A percentile compares a stretch with the other conserved stretches of the same genome.
Conservation (phyloP, 2,888 invertebrate genomes). For the Trichacis sp. region DNA sequence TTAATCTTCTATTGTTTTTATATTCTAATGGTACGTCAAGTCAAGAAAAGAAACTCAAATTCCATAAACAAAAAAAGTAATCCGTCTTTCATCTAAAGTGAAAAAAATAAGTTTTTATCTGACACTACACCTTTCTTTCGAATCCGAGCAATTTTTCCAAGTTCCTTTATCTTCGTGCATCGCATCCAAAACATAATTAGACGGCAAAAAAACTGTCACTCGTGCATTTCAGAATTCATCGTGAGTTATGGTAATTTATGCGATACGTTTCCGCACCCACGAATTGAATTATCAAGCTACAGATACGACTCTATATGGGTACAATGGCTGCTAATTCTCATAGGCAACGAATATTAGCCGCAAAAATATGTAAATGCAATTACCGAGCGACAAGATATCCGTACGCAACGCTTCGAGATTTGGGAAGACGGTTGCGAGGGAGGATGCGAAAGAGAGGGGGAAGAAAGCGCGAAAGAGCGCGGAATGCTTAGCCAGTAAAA, state of each 20-base stretch:
- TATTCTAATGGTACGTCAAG: too few relatives aligned
- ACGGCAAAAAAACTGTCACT: too few relatives aligned
- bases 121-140: too few relatives aligned
- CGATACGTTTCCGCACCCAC: not conserved
- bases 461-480: constrained; percentile 40
- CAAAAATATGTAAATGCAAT: constrained; percentile 35
- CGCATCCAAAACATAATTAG: too few relatives aligned
- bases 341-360: constrained; percentile 37
- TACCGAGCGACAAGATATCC: not conserved
- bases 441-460: constrained; percentile 19
- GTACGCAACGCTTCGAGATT: not conserved
- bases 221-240: not conserved
- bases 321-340: not conserved
- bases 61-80: too few relatives aligned
- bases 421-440: constrained; percentile 11
- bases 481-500: constrained; percentile 57
- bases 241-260: not conserved
- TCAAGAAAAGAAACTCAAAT: too few relatives aligned
- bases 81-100: too few relatives aligned
- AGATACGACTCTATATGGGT: not conserved
- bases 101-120: too few relatives aligned
- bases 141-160: too few relatives aligned
- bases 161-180: too few relatives aligned
- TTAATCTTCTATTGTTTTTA: too few relatives aligned
- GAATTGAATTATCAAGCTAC: not conserved